phyloP scores from a whole-genome alignment of 1,140 invertebrate species.

The Euschistus heros region DNA sequence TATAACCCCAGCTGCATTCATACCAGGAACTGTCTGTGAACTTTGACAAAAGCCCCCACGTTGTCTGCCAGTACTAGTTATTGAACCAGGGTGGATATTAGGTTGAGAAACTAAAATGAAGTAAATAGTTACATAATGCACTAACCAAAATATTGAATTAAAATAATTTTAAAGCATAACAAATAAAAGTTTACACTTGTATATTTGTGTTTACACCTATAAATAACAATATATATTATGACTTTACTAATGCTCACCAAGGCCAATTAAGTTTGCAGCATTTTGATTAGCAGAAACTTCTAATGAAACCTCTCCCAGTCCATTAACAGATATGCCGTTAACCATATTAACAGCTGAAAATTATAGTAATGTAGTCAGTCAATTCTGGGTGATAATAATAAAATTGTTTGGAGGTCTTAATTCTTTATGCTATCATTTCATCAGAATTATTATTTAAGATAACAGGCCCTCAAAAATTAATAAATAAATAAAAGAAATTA shows the following conservation, averaged over 20 bases:
- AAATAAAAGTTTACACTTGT: too few species aligned
- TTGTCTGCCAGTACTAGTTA: conserved; percentile 49
- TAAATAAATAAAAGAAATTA: too few species aligned
- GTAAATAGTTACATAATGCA: too few species aligned
- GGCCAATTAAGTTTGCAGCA: conserved; percentile 25
- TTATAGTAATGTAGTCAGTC: too few species aligned
- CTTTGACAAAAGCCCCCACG: conserved; percentile 34
- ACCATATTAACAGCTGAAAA: conserved; percentile 58
- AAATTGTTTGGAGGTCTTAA: too few species aligned
- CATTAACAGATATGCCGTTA: conserved; percentile 69
- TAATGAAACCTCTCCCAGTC: conserved; percentile 60
- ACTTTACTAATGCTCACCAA: conserved; percentile 25
- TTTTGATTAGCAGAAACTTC: conserved; percentile 35
- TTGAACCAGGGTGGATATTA: conserved; percentile 52
- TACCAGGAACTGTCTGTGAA: conserved; percentile 41
- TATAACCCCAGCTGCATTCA: conserved; percentile 62
- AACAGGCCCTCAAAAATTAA: too few species aligned
- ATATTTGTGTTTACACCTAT: conserved; percentile 3
- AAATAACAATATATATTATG: conserved; percentile 1
- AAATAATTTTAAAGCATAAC: too few species aligned
- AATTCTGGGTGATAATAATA: too few species aligned
- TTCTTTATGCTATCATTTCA: too few species aligned
- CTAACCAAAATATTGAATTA: too few species aligned
- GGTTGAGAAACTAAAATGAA: conserved; percentile 39
- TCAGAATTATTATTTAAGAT: too few species aligned